Evolutionary conservation across 2,888 invertebrate genomes (phyloP), one percentile per base, ranked within the genome.

Genomic region (Eupithecia insigniata): DNA sequence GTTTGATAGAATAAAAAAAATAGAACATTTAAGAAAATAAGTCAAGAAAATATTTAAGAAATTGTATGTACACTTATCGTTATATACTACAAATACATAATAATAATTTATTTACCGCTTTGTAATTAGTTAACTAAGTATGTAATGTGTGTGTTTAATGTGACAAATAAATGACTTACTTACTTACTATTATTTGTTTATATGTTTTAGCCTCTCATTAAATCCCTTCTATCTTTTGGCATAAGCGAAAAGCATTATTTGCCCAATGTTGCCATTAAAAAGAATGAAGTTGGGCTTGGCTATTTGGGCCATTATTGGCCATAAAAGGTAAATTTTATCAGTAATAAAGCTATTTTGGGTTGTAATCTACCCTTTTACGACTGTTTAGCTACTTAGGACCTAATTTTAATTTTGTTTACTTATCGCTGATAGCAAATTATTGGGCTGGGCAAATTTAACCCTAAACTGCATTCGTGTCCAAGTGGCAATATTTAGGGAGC

Each of bases 241-340:
- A n/a, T 36, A 36, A 32, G 32, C 6, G 30, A 28, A 30, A 61
- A 61, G 32, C 2, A n/a, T 61, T 30, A 51, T 51, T 51, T n/a
- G 22, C 22, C n/a, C 22, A 22, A 51, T 46, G n/a, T n/a, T 46
- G 46, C 10, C 46, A 22, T 43, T 55, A 55, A 55, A 32, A n/a
- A 1, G n/a, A 3, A 12, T 34, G 28, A 62, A 32, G 2, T 61
- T 34, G 32, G 61, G 61, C 10, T 62, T n/a, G 61, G 61, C 60
- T 60, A 60, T 60, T 30, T 7, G 32, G 34, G 34, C 61, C 61
- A 62, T 62, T 34, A 32, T n/a, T n/a, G 61, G 34, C 34, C 32
- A n/a, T 62, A 34, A 62, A 61, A 34, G 61, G 34, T 32, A 30
- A 32, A 34, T 34, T 55, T 61, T 62, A 62, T 62, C 61, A 62